Conservation (phyloP, 2,113 vertebrate species). For the Lophura nycthemera region DNA sequence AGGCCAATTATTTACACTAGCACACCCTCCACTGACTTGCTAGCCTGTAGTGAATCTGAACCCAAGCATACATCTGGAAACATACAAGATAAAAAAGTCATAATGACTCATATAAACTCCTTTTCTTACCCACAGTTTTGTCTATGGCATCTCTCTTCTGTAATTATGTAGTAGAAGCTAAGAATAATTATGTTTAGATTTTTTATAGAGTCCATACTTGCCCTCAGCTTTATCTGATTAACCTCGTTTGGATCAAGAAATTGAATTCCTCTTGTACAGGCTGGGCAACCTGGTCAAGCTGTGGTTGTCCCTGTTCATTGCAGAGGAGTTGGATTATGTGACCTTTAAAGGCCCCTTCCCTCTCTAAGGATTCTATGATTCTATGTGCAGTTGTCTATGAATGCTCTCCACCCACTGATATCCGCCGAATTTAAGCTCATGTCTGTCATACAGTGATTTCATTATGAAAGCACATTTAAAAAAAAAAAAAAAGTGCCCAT, state of each 20-base stretch:
- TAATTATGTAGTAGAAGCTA: neutral
- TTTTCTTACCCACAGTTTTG: neutral
- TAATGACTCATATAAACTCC: neutral
- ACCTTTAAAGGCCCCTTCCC: no score
- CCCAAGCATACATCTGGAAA: neutral
- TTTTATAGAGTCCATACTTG: neutral
- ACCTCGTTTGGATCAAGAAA: neutral
- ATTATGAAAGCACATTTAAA: neutral
- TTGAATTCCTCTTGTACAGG: neutral
- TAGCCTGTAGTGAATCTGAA: neutral
- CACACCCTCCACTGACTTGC: neutral
- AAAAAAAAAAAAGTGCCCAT: neutral
- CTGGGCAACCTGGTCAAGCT: no score
- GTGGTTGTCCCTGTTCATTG: no score
- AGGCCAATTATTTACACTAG: slow-evolving; percentile 24
- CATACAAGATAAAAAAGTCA: neutral
- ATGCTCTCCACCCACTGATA: neutral
- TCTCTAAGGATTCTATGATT: no score
- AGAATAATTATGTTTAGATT: neutral
- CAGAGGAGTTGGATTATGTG: no score
- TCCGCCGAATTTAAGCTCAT: neutral
- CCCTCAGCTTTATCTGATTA: neutral
- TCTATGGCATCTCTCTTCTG: neutral
- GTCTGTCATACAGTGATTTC: neutral
- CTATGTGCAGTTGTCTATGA: neutral